phyloP scores from a whole-genome alignment of 2,797 vertebrate genomes.

The Austrolebias charrua region DNA sequence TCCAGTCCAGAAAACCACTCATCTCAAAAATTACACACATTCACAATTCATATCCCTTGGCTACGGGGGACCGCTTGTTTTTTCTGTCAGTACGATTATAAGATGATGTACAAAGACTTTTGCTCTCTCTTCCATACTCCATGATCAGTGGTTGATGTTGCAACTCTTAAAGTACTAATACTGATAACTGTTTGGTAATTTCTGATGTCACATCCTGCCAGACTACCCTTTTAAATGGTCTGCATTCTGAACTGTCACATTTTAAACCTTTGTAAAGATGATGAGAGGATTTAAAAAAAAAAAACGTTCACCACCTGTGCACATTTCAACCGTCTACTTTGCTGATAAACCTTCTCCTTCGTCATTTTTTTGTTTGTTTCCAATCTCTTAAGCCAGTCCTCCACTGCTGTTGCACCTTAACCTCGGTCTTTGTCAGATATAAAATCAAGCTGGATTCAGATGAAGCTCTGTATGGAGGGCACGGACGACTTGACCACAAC shows the following conservation, averaged over 20 bases:
- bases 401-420: conserved; percentile 82
- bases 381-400: conserved; percentile 60
- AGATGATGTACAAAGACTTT: too few species aligned
- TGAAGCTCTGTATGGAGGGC: conserved; percentile 86
- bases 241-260: conserved; percentile 47
- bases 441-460: conserved; percentile 94
- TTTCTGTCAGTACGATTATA: too few species aligned
- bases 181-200: too few species aligned
- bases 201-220: too few species aligned
- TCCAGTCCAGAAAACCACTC: too few species aligned
- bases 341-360: conserved; percentile 44
- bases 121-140: too few species aligned
- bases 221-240: conserved; percentile 42
- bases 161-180: too few species aligned
- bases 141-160: too few species aligned
- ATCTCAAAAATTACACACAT: too few species aligned
- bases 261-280: conserved; percentile 31
- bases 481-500: conserved; percentile 89
- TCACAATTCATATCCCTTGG: too few species aligned
- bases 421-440: conserved; percentile 79
- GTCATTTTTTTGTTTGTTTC: conserved; percentile 38
- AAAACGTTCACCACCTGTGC: conserved; percentile 57
- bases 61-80: too few species aligned
- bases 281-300: conserved; percentile 57
- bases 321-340: conserved; percentile 46